These are phyloP conservation scores for Anseranas semipalmata DNA, from an alignment of 2,113 vertebrate genomes.

Conservation along the genomic window DNA sequence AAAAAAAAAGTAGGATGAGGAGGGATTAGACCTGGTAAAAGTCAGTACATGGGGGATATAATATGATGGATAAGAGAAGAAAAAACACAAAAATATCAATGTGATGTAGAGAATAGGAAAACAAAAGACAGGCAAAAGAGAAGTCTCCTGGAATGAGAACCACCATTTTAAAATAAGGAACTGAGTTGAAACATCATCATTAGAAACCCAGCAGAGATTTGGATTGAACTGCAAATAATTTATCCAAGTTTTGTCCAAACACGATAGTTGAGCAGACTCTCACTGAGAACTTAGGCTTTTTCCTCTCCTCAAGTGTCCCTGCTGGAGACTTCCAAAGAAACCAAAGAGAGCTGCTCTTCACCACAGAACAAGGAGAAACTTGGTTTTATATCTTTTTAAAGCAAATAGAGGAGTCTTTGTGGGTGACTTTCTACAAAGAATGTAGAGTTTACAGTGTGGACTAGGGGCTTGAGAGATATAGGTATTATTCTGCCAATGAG, in stretches of 20 bases:
- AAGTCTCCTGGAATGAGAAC: neutral
- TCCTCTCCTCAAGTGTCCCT: neutral
- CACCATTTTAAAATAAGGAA: neutral
- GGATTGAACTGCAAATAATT: neutral
- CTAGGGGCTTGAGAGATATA: neutral
- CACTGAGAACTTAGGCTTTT: neutral
- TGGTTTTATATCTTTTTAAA: neutral
- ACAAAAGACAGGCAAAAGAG: neutral
- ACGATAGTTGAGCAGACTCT: neutral
- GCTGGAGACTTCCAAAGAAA: neutral
- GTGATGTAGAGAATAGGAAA: neutral
- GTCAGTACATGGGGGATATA: neutral
- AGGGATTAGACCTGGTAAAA: neutral
- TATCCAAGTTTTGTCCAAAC: neutral
- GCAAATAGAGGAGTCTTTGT: neutral
- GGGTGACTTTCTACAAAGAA: neutral
- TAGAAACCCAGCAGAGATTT: neutral
- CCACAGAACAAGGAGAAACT: accelerated
- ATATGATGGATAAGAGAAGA: neutral
- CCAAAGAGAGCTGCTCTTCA: neutral
- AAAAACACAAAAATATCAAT: neutral
- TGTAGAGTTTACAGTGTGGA: neutral
- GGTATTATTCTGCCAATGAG: neutral
- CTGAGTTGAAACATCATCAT: neutral
- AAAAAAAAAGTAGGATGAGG: neutral